Evolutionary conservation across 2,113 vertebrate species (phyloP).

Genomic region (Salvator merianae): DNA sequence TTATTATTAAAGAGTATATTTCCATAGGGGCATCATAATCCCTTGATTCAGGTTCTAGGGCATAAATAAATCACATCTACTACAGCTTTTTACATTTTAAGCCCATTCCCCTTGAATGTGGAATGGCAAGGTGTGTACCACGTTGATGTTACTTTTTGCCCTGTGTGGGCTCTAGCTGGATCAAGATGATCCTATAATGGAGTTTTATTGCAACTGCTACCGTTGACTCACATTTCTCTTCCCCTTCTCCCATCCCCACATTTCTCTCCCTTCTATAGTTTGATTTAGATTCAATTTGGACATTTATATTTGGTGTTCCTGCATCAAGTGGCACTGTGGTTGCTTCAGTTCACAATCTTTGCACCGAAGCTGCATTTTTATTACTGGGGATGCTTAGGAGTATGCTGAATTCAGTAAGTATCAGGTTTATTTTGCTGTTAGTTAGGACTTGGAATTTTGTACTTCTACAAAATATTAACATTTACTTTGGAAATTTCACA

Average conservation of each 20-base stretch:
- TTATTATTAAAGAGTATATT: background rate
- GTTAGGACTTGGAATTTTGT: background rate
- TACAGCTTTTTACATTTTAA: too few species aligned
- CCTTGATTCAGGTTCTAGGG: background rate
- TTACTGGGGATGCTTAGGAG: constrained; percentile 95
- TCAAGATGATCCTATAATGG: background rate
- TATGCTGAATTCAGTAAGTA: constrained; percentile 96
- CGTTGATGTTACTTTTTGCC: background rate
- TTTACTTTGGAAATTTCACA: background rate
- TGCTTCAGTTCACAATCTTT: constrained; percentile 90
- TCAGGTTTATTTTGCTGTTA: fast-evolving
- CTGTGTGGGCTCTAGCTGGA: background rate
- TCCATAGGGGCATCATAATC: background rate
- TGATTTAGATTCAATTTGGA: constrained; percentile 98
- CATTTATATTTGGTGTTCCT: constrained; percentile 95
- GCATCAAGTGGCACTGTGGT: constrained; percentile 91
- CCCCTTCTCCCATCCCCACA: background rate
- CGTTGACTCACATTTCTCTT: background rate
- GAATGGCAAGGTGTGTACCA: background rate
- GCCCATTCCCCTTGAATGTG: background rate
- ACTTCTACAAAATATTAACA: background rate
- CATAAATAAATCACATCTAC: background rate
- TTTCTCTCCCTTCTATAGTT: constrained; percentile 77
- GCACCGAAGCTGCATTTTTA: constrained; percentile 92
- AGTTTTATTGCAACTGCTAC: background rate